These are phyloP conservation scores for Vombatus ursinus DNA, from an alignment of 2,113 vertebrate species.

Conservation along the genomic window DNA sequence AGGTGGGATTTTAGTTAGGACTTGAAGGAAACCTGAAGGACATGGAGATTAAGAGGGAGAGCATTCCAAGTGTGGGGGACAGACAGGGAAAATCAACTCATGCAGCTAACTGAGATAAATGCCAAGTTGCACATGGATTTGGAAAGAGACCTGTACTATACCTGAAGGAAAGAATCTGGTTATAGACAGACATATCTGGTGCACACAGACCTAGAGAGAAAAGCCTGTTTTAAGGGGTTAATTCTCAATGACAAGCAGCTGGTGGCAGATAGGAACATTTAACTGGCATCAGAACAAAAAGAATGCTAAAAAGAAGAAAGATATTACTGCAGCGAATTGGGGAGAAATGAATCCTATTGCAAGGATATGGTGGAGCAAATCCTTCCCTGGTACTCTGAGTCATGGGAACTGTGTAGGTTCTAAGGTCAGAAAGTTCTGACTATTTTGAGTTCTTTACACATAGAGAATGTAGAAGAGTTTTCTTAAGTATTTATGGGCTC, in stretches of 20 bases:
- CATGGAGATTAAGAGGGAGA: background rate
- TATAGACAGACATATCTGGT: background rate
- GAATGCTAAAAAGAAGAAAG: background rate
- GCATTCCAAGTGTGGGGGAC: background rate
- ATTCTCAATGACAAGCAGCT: background rate
- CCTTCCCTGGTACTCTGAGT: background rate
- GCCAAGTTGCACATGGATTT: background rate
- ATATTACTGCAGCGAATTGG: background rate
- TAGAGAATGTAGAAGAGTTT: background rate
- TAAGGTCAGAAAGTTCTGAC: background rate
- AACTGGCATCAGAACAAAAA: background rate
- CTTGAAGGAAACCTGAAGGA: background rate
- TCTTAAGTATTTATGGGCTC: background rate
- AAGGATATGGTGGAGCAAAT: background rate
- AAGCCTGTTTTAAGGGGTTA: background rate
- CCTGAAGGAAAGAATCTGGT: background rate
- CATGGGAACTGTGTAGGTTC: background rate
- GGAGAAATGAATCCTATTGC: background rate
- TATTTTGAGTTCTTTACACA: background rate
- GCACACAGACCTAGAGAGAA: background rate
- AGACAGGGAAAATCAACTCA: background rate
- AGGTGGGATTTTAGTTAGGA: background rate
- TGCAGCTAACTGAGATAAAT: background rate
- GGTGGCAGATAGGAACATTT: background rate
- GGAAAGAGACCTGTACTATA: background rate